Evolutionary conservation across 2,888 invertebrate species (phyloP), one percentile per base, ranked within the genome.

Genomic region (Nemurella pictetii): DNA sequence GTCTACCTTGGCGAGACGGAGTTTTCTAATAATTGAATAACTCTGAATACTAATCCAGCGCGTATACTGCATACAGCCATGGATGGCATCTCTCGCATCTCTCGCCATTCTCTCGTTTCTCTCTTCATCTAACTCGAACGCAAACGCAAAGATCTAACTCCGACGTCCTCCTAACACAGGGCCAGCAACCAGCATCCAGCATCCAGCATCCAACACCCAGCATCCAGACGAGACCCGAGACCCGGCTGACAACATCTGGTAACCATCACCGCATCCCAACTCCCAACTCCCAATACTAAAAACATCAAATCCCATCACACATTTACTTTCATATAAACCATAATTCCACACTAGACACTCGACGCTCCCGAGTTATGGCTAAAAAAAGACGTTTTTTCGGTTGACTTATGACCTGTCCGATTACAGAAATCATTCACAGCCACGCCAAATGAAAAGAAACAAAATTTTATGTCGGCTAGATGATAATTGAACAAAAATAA

Each of bases 191-290:
- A 5, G 32, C 32, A 32, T 9, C 3, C 32, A 32, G 32, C 32
- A 32, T 9, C 3, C 32, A 5, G 55, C 55, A 55, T 2, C 1
- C 55, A 2, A 12, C 15, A 7, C 55, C 9, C 1, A 20, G 15
- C 3, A n/a, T n/a, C n/a, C n/a, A n/a, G n/a, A n/a, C n/a, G n/a
- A n/a, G n/a, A n/a, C 15, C 1, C 55, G 1, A 12, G 5, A 7
- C 55, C 9, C 1, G 55, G 15, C 3, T 78, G 30, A 27, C 78
- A 78, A 28, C 78, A 78, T 78, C 78, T 78, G 78, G 78, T 29
- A 78, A 78, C 27, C 78, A 78, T 78, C 78, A 30, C 78, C 3
- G n/a, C 29, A n/a, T 30, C 55, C 55, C n/a, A n/a, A n/a, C n/a
- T n/a, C n/a, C n/a, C n/a, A n/a, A 55, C 55, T 55, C 55, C 55